These are phyloP conservation scores for Taenioides sp. DNA, from an alignment of 2,797 vertebrate species.

Conservation along the genomic window DNA sequence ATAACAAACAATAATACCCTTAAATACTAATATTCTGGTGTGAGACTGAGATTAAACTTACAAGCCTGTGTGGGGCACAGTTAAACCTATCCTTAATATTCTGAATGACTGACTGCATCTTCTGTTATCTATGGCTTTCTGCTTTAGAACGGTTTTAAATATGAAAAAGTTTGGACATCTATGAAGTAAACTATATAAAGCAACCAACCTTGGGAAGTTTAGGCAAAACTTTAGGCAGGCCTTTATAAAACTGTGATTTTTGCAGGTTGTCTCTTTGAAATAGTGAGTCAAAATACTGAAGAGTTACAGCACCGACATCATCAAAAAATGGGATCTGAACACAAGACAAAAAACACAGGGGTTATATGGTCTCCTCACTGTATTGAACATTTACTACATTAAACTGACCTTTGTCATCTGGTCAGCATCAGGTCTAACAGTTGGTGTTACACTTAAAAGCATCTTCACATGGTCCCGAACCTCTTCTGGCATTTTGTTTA, in stretches of 20 bases:
- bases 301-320: conserved; percentile 92
- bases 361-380: neutral
- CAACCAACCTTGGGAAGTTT: conserved; percentile 91
- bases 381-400: neutral
- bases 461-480: conserved; percentile 94
- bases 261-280: conserved; percentile 98
- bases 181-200: too few species aligned
- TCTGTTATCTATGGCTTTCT: too few species aligned
- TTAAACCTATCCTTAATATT: too few species aligned
- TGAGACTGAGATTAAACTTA: too few species aligned
- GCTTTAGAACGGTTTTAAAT: too few species aligned
- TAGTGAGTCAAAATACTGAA: conserved; percentile 97
- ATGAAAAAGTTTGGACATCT: too few species aligned
- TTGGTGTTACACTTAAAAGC: conserved; percentile 90
- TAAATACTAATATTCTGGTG: too few species aligned
- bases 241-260: conserved; percentile 99
- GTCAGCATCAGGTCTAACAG: conserved; percentile 94
- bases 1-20: too few species aligned
- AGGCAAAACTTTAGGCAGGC: conserved; percentile 94
- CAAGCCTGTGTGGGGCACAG: too few species aligned
- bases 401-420: conserved; percentile 93
- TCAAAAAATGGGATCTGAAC: conserved; percentile 96
- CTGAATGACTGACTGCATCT: too few species aligned
- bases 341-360: neutral
- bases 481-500: conserved; percentile 90